Percentiles rank a stretch among this genome's conserved stretches.
phyloP scores from a whole-genome alignment of 2,113 vertebrate genomes.

The Muscicapa adusta region DNA sequence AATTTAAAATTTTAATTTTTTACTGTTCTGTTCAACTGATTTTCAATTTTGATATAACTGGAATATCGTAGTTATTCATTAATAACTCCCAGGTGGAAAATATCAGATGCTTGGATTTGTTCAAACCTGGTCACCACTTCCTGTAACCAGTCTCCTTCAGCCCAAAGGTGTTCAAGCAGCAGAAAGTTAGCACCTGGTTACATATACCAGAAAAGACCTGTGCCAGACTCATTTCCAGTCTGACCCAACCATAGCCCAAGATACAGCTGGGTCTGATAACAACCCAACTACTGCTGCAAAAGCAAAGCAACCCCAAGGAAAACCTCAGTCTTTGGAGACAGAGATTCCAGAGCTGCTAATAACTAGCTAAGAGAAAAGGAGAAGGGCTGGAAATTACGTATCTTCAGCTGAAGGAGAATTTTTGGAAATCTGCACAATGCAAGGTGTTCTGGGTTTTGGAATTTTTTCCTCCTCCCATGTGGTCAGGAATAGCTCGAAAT shows the following conservation, averaged over 20 bases:
- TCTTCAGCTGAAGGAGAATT: neutral
- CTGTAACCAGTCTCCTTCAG: neutral
- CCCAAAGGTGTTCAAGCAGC: neutral
- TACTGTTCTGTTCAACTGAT: neutral
- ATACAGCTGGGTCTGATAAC: neutral
- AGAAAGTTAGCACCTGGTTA: neutral
- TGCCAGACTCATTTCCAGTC: neutral
- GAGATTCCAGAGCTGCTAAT: neutral
- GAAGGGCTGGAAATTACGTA: neutral
- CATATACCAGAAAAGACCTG: neutral
- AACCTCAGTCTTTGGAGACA: neutral
- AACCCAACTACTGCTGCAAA: neutral
- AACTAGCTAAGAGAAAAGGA: neutral
- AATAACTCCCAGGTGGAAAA: neutral
- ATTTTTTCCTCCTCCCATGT: neutral
- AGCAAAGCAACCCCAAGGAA: neutral
- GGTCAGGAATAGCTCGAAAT: neutral
- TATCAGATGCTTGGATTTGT: neutral
- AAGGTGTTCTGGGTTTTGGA: neutral
- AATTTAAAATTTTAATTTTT: neutral
- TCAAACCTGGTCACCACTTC: neutral
- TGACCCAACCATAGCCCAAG: neutral
- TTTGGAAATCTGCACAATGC: neutral
- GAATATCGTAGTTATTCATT: neutral
- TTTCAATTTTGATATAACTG: neutral